These are phyloP conservation scores for Eutolmus rufibarbis DNA, from an alignment of 2,888 invertebrate genomes.

Conservation along the genomic window DNA sequence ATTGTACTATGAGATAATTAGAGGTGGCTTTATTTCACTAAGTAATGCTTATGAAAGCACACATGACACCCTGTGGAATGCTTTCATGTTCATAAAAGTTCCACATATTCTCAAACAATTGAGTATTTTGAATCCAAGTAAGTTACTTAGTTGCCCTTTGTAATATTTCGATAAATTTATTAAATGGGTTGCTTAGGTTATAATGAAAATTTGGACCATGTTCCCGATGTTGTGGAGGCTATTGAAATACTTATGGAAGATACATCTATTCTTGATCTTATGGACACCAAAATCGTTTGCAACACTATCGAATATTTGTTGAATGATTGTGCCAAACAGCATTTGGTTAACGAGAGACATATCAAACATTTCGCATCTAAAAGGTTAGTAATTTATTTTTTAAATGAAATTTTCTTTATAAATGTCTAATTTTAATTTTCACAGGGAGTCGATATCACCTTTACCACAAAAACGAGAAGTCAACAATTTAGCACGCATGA, in stretches of 20 bases:
- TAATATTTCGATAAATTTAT: neutral
- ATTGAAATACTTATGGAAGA: constrained; percentile 86
- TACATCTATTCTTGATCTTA: constrained; percentile 83
- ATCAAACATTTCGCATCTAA: constrained; percentile 72
- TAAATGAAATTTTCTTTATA: constrained; percentile 46
- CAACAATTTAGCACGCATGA: constrained; percentile 74
- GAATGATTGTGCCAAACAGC: constrained; percentile 81
- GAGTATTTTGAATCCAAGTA: constrained; percentile 67
- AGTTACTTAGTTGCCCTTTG: constrained; percentile 46
- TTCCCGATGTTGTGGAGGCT: constrained; percentile 80
- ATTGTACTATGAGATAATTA: constrained; percentile 86
- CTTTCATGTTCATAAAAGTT: constrained; percentile 91
- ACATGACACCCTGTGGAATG: constrained; percentile 91
- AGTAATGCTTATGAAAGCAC: constrained; percentile 84
- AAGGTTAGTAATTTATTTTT: constrained; percentile 50
- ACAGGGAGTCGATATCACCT: constrained; percentile 69
- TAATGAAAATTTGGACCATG: constrained; percentile 71
- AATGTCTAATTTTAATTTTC: neutral
- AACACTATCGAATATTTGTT: constrained; percentile 85
- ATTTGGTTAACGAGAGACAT: constrained; percentile 81
- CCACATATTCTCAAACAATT: constrained; percentile 80
- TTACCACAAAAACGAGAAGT: constrained; percentile 74
- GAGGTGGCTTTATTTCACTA: constrained; percentile 88
- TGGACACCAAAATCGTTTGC: constrained; percentile 88
- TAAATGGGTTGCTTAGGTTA: constrained; percentile 10